phyloP scores from a whole-genome alignment of 2,888 invertebrate species.

The Polydrusus cervinus region DNA sequence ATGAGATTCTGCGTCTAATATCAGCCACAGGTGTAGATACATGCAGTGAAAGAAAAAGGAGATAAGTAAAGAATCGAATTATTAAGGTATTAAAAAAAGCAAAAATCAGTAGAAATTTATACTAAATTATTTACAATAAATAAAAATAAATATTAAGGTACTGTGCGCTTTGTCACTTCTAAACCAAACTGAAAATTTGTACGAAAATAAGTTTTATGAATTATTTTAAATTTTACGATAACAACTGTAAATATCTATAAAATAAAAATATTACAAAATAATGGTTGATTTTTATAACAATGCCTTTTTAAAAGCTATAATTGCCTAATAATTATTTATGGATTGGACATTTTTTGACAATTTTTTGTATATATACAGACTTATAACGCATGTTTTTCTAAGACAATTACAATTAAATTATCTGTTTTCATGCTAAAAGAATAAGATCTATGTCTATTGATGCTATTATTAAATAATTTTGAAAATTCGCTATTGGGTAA shows the following conservation, averaged over 20 bases:
- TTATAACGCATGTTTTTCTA: background rate
- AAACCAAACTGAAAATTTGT: constrained; percentile 19
- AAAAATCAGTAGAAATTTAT: background rate
- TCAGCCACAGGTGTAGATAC: background rate
- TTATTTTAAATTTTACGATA: constrained; percentile 35
- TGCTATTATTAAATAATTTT: no score
- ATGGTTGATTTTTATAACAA: constrained; percentile 19
- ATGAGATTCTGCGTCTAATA: background rate
- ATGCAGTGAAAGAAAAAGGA: background rate
- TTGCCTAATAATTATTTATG: constrained; percentile 20
- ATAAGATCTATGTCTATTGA: no score
- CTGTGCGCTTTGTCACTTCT: constrained; percentile 19
- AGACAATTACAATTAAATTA: background rate
- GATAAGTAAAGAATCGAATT: background rate
- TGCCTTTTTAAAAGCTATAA: constrained; percentile 36
- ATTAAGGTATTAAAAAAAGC: background rate
- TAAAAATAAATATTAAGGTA: constrained; percentile 4
- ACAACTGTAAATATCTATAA: constrained; percentile 48
- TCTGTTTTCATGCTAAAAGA: no score
- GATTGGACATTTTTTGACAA: constrained; percentile 30
- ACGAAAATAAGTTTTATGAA: constrained; percentile 18
- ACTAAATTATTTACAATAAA: background rate
- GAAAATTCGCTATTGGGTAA: no score
- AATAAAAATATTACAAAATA: constrained; percentile 40
- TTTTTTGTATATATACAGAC: constrained; percentile 8